phyloP scores from a whole-genome alignment of 2,113 vertebrate species.

The Anguilla rostrata region DNA sequence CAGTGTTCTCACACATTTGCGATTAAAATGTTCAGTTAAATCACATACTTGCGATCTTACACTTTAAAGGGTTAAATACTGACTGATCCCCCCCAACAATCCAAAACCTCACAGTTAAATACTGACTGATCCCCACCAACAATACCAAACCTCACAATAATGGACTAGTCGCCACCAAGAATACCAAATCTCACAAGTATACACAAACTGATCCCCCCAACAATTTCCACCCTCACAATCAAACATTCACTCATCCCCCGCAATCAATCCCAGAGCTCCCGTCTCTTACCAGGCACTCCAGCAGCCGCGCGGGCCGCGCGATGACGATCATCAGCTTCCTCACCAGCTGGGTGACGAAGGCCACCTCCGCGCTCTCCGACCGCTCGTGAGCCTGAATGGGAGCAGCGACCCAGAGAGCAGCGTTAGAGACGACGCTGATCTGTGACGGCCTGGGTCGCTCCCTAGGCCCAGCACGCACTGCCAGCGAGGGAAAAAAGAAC shows the following conservation, averaged over 20 bases:
- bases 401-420: conserved; percentile 27
- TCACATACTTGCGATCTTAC: too few relatives aligned
- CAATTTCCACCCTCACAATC: too few relatives aligned
- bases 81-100: too few relatives aligned
- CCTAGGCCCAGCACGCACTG: neutral
- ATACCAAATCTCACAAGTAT: too few relatives aligned
- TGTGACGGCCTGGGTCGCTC: neutral
- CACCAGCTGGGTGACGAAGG: conserved; percentile 91
- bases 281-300: conserved; percentile 90
- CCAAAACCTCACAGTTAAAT: neutral
- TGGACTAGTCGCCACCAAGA: too few relatives aligned
- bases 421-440: neutral
- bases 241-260: neutral
- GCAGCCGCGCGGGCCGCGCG: conserved; percentile 88
- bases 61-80: too few relatives aligned
- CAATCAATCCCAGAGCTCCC: neutral
- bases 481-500: neutral
- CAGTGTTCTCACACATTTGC: too few relatives aligned
- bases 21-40: too few relatives aligned
- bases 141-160: too few relatives aligned
- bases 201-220: too few relatives aligned
- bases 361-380: conserved; percentile 90
- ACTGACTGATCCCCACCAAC: neutral
- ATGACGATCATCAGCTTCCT: conserved; percentile 96
- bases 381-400: conserved; percentile 86